A percentile compares a stretch with the other conserved stretches of the same genome.
Conservation (phyloP, 2,113 vertebrate species). For the Pachyramphus minor region DNA sequence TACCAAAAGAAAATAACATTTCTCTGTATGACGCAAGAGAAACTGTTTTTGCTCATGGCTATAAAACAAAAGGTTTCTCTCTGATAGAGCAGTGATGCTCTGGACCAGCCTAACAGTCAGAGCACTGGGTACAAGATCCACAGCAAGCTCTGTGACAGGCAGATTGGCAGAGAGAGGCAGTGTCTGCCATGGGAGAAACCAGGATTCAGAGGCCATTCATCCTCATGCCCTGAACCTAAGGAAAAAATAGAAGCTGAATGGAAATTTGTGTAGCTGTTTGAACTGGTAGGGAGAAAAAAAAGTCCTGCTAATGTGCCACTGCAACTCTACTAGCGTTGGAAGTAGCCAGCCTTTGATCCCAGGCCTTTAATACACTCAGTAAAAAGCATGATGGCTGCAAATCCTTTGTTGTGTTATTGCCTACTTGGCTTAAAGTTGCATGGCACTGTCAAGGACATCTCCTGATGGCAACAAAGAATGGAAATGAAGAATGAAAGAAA, state of each 20-base stretch:
- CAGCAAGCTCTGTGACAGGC: neutral
- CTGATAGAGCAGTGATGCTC: neutral
- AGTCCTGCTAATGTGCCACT: neutral
- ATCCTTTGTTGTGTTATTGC: neutral
- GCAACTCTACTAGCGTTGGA: neutral
- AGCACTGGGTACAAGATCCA: neutral
- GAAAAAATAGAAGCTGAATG: constrained; percentile 21
- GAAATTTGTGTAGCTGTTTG: neutral
- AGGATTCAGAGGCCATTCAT: neutral
- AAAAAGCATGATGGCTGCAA: neutral
- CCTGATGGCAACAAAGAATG: neutral
- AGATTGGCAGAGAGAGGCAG: neutral
- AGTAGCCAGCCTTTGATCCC: constrained; percentile 27
- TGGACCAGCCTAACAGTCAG: neutral
- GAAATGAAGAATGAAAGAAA: constrained; percentile 11
- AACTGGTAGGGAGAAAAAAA: neutral
- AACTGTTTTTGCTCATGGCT: neutral
- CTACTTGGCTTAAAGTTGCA: neutral
- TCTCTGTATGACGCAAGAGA: neutral
- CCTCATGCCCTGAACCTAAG: neutral
- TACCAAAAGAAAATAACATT: neutral
- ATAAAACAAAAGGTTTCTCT: neutral
- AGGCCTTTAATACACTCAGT: neutral
- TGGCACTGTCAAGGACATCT: neutral
- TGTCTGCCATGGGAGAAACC: neutral